Evolutionary conservation across 2,113 vertebrate species (phyloP), one percentile per base, ranked within the genome.

Genomic region (Ascaphus truei): DNA sequence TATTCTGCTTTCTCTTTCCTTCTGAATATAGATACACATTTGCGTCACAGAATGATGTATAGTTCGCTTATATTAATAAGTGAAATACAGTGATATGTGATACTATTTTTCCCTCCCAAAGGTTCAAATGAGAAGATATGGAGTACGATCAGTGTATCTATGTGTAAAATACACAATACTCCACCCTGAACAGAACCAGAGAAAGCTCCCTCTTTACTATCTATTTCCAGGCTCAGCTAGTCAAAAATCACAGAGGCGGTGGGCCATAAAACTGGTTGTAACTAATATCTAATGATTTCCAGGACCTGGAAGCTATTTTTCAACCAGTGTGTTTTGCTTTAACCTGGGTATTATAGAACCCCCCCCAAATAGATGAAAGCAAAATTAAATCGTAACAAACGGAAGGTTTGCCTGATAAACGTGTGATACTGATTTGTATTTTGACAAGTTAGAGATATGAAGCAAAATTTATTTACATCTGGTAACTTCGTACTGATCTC

Each of bases 291-390:
- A 69, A 69, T 69, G 56, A 60, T 60, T 60, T 69, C 43, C 66
- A 69, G 66, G 43, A 50, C 45, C 31, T 26, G 16, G 45, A 69
- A 56, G 66, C 39, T 69, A 69, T 69, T 69, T 69, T 60, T 69
- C 65, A 68, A 58, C 22, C 43, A 68, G 65, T n/a, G 29, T 36
- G 41, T 23, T 39, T 55, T 34, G 53, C 65, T 68, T 68, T 68
- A 68, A 68, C 59, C 65, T 59, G 47, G 39, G 65, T 36, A 47
- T 48, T 47, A 22, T 59, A 48, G 9, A 22, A 68, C 18, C 65
- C 53, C 66, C n/a, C 66, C 66, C 60, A 69, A 69, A 60, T 33
- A 69, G 66, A 69, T 69, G 66, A 69, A 69, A 69, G 56, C 2
- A 7, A 23, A 50, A 57, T 60, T 15, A 69, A 58, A 51, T 36